Evolutionary conservation across 2,797 vertebrate genomes (phyloP).

Genomic region (Scolopax rusticola): DNA sequence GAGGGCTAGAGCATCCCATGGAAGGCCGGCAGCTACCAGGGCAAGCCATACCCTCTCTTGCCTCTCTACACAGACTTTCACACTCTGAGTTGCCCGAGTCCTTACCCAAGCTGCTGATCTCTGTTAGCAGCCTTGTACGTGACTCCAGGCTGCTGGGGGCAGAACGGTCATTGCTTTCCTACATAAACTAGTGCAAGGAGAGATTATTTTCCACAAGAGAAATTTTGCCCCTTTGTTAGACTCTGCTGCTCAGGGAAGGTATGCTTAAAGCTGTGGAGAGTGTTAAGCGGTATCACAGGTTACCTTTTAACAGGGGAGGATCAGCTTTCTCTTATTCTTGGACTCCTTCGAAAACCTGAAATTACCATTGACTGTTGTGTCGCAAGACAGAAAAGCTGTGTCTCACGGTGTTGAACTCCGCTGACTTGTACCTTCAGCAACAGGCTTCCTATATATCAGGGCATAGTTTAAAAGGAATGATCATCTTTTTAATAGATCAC

Average conservation of each 20-base stretch:
- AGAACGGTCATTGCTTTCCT: not conserved
- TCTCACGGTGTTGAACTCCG: conserved; percentile 48
- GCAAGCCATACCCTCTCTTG: not conserved
- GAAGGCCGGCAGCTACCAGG: not conserved
- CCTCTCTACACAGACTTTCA: not conserved
- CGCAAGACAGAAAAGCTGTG: conserved; percentile 4
- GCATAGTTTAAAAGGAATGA: conserved; percentile 76
- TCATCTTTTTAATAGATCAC: conserved; percentile 81
- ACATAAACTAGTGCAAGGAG: not conserved
- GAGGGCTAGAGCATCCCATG: accelerated
- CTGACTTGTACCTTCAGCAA: conserved; percentile 72
- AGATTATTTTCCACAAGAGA: not conserved
- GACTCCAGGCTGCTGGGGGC: not conserved
- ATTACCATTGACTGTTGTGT: conserved; percentile 10
- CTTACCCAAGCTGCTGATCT: not conserved
- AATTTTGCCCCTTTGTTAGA: not conserved
- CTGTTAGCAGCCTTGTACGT: accelerated
- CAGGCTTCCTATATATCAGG: conserved; percentile 69
- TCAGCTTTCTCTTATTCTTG: not conserved
- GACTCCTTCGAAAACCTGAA: conserved; percentile 47
- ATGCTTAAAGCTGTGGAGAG: not conserved
- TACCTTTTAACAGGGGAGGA: conserved; percentile 14
- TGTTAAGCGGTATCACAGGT: not conserved
- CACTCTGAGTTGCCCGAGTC: accelerated
- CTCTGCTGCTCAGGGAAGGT: not conserved